Evolutionary conservation across 2,797 vertebrate species (phyloP), one percentile per base, ranked within the genome.

Genomic region (Amblyraja radiata): DNA sequence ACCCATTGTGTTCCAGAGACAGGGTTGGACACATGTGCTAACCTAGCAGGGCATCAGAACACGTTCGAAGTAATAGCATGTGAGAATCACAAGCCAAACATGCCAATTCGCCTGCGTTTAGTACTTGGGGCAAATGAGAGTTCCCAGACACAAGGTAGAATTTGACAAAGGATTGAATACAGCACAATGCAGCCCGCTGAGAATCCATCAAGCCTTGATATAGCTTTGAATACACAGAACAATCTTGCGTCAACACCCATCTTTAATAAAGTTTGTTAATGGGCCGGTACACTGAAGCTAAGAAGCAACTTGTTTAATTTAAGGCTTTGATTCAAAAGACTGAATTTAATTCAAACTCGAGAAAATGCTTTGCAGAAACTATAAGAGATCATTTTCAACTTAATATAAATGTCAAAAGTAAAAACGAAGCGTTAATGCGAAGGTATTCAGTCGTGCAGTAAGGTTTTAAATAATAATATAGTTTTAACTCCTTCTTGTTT

Each of bases 11-110:
- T 88, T 88, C 95, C 95, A 81, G 94, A 94, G 96, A 96, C 96
- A 96, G 95, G 94, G 96, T 96, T 96, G 96, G 96, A 96, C 95
- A 95, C 95, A 95, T 95, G 95, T 95, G 93, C 94, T 90, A 93
- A 95, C 95, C 95, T 95, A 94, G 95, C 94, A 94, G 95, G 95
- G 93, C 94, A 95, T 93, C 94, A 18, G 32, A 93, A 93, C 36
- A 77, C 73, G 88, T 73, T 91, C 13, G 94, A 96, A 95, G 95
- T 95, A 93, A 96, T 94, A 95, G 95, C 94, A 94, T 95, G 94
- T 96, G 95, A 95, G 95, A 96, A 94, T 94, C 95, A 95, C 95
- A 94, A 95, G 94, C 95, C 95, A 95, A 95, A 95, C 93, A 80
- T 95, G 94, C 94, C 93, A 94, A 93, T 5, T 13, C 11, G 54